Evolutionary conservation across 2,113 vertebrate genomes (phyloP).

Genomic region (Speoplatyrhinus poulsoni): DNA sequence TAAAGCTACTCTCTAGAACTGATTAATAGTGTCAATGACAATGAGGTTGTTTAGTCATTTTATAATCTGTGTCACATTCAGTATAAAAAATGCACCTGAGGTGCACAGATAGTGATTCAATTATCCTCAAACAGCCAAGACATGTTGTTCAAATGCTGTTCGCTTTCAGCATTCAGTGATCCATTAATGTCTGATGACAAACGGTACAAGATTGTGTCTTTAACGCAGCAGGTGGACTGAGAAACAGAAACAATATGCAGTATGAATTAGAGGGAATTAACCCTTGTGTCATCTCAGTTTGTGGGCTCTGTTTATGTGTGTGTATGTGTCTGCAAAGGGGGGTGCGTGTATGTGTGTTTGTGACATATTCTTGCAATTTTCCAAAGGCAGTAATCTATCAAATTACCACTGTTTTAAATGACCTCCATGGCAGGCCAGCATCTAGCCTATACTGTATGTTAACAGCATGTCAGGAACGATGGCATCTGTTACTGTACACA

Average conservation of each 20-base stretch:
- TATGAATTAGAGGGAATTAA: not conserved
- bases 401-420: not conserved
- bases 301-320: not conserved
- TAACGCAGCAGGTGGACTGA: not conserved
- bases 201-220: too few relatives aligned
- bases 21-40: too few relatives aligned
- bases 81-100: too few relatives aligned
- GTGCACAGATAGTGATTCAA: too few relatives aligned
- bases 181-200: too few relatives aligned
- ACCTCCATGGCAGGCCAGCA: not conserved
- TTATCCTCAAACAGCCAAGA: too few relatives aligned
- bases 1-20: too few relatives aligned
- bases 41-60: too few relatives aligned
- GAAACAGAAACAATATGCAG: not conserved
- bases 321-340: not conserved
- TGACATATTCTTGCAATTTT: not conserved
- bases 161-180: too few relatives aligned
- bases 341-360: not conserved
- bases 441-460: not conserved
- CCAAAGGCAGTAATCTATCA: not conserved
- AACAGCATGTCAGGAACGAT: not conserved
- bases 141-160: too few relatives aligned
- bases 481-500: conserved; percentile 13
- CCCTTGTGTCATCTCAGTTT: conserved; percentile 7
- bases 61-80: too few relatives aligned